Conservation (phyloP, 1,140 invertebrate genomes). For the Zophobas atratus region DNA sequence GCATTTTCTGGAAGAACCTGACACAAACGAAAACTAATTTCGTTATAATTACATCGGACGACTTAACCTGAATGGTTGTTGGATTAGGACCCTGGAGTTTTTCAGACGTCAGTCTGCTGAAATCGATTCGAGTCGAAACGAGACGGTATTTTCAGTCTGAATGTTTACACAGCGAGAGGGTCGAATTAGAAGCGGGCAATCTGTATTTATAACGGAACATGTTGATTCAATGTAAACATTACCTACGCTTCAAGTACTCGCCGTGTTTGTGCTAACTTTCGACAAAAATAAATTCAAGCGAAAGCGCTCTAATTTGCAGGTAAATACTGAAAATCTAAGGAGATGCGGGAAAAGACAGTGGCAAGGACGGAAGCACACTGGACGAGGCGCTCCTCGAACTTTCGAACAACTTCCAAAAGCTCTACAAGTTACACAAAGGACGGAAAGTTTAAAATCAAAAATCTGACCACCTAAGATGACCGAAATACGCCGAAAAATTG, state of each 20-base stretch:
- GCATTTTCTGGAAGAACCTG: not conserved
- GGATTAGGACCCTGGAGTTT: not conserved
- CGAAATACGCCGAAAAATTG: no score
- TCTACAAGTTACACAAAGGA: no score
- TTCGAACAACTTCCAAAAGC: no score
- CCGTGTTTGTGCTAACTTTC: conserved; percentile 14
- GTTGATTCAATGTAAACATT: conserved; percentile 43
- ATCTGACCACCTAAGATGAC: no score
- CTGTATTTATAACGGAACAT: conserved; percentile 42
- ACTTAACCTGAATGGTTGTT: not conserved
- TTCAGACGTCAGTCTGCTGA: conserved; percentile 21
- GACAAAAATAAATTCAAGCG: conserved; percentile 23
- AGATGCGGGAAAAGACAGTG: not conserved
- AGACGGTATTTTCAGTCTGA: conserved; percentile 30
- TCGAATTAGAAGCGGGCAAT: conserved; percentile 41
- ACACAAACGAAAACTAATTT: not conserved
- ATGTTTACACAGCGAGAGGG: conserved; percentile 28
- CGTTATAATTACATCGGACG: not conserved
- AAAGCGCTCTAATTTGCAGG: conserved; percentile 23
- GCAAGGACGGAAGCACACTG: no score
- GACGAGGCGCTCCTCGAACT: no score
- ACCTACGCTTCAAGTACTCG: conserved; percentile 25
- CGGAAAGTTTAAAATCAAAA: no score
- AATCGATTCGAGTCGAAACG: conserved; percentile 13
- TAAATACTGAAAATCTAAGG: conserved; percentile 18